These are phyloP conservation scores for Aphidius ervi DNA, from an alignment of 1,140 invertebrate genomes.

Conservation along the genomic window DNA sequence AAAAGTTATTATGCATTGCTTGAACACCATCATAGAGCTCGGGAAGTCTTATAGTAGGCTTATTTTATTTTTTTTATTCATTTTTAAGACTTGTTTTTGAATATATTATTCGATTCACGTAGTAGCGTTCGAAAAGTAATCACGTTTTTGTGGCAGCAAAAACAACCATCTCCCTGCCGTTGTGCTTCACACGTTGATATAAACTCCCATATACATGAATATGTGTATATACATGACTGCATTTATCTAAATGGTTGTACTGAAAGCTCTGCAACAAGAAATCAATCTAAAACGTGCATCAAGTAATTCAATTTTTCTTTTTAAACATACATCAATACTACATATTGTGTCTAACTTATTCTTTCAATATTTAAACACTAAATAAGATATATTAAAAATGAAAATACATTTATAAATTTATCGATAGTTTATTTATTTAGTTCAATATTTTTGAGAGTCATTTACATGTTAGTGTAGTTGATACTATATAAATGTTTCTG, in stretches of 20 bases:
- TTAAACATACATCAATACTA: too few relatives aligned
- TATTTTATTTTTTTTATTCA: neutral
- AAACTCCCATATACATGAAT: conserved; percentile 22
- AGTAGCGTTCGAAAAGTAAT: conserved; percentile 45
- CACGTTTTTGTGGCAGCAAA: conserved; percentile 24
- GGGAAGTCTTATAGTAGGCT: too few relatives aligned
- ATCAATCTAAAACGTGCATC: conserved; percentile 8
- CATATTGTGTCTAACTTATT: too few relatives aligned
- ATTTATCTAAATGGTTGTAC: neutral
- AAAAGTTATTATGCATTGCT: too few relatives aligned
- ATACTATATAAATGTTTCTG: too few relatives aligned
- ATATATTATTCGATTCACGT: conserved; percentile 40
- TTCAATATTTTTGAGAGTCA: too few relatives aligned
- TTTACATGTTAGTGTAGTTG: too few relatives aligned
- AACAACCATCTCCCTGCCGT: conserved; percentile 5
- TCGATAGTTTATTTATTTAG: too few relatives aligned
- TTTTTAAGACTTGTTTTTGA: neutral
- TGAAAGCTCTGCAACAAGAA: conserved; percentile 4
- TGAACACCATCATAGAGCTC: too few relatives aligned
- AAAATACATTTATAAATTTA: too few relatives aligned
- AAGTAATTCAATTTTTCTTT: conserved; percentile 5
- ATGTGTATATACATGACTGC: neutral
- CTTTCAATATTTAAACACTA: too few relatives aligned
- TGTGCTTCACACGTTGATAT: conserved; percentile 26
- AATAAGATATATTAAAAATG: too few relatives aligned